Evolutionary conservation across 2,113 vertebrate genomes (phyloP).

Genomic region (Nesogale talazaci): DNA sequence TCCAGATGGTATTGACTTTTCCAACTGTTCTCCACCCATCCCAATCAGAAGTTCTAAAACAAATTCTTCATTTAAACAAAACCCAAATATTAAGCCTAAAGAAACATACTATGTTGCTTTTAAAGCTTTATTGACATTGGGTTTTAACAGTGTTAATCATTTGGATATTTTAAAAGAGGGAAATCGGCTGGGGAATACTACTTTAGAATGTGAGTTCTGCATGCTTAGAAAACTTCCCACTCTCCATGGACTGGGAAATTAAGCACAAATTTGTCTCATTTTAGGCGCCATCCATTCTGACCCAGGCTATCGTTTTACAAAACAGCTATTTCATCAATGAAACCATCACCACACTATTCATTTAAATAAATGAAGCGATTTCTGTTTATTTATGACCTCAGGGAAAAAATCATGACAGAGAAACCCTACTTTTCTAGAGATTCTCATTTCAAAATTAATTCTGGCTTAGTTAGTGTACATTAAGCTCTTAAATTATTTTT

Average conservation of each 20-base stretch:
- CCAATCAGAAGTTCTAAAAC: neutral
- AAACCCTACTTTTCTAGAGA: neutral
- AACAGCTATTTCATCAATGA: constrained; percentile 36
- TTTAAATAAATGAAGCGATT: constrained; percentile 62
- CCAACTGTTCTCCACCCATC: neutral
- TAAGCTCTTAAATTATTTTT: constrained; percentile 75
- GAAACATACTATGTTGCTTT: neutral
- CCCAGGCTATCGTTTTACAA: neutral
- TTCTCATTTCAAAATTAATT: constrained; percentile 64
- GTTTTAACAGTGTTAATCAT: neutral
- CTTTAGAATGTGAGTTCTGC: neutral
- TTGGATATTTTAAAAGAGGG: neutral
- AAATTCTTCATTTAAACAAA: neutral
- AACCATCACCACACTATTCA: neutral
- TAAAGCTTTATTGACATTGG: neutral
- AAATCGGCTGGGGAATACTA: neutral
- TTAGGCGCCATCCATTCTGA: neutral
- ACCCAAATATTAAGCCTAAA: neutral
- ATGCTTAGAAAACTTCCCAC: neutral
- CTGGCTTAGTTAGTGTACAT: constrained; percentile 19
- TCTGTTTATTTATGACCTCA: neutral
- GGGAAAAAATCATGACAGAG: neutral
- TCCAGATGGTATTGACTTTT: neutral
- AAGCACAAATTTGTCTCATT: neutral
- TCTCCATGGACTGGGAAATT: neutral